These are phyloP conservation scores for Calephelis perditalis DNA, from an alignment of 2,888 invertebrate genomes.

Conservation along the genomic window DNA sequence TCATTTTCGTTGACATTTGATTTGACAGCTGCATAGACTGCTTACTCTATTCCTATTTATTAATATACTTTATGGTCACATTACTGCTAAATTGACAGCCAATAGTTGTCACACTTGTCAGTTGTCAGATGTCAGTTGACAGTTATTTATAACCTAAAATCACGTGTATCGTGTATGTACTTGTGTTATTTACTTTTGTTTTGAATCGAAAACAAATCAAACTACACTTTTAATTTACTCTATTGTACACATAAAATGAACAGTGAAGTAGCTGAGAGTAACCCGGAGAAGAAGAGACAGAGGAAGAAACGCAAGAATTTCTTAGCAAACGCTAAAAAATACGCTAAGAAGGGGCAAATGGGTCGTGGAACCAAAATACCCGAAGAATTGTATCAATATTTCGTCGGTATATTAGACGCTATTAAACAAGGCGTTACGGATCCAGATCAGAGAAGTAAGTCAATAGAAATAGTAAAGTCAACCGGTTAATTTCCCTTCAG, in stretches of 20 bases:
- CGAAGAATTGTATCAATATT: constrained; percentile 86
- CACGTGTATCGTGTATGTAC: background rate
- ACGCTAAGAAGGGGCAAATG: constrained; percentile 84
- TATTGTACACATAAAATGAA: constrained; percentile 41
- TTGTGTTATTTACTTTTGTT: too few species aligned
- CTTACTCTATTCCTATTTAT: too few species aligned
- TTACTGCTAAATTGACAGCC: background rate
- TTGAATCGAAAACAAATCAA: background rate
- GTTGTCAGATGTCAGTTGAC: background rate
- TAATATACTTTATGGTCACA: too few species aligned
- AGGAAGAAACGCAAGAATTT: constrained; percentile 82
- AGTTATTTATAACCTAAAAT: background rate
- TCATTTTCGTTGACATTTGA: background rate
- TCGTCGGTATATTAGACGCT: constrained; percentile 84
- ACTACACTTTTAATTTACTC: background rate
- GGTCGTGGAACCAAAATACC: constrained; percentile 85
- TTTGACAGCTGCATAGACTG: too few species aligned
- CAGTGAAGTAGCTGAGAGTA: constrained; percentile 40
- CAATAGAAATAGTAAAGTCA: background rate
- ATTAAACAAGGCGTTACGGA: constrained; percentile 82
- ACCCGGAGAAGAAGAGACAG: constrained; percentile 60
- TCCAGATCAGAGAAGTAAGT: constrained; percentile 84
- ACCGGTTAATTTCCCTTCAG: too few species aligned
- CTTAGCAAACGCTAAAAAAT: constrained; percentile 85
- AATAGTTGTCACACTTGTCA: too few species aligned